A percentile compares a stretch with the other conserved stretches of the same genome.
These are phyloP conservation scores for Pristionchus pacificus DNA, from an alignment of 1,140 invertebrate genomes.

Conservation along the genomic window DNA sequence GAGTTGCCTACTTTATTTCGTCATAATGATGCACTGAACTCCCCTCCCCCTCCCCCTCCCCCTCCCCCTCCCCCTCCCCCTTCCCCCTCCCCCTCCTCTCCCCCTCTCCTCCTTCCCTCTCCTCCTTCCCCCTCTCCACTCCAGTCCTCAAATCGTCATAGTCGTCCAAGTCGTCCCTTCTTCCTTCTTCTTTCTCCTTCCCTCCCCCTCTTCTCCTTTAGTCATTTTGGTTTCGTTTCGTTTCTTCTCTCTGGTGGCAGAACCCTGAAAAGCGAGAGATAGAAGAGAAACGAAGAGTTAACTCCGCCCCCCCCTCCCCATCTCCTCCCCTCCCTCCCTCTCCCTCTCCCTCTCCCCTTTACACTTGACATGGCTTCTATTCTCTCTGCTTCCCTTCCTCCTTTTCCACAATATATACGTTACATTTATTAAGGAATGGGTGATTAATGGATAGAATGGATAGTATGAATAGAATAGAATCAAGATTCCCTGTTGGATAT, in stretches of 20 bases:
- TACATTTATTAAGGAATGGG: background rate
- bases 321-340: slow-evolving; percentile 1
- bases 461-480: background rate
- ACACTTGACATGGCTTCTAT: slow-evolving; percentile 1
- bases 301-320: too few species aligned
- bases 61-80: slow-evolving; percentile 8
- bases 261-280: too few species aligned
- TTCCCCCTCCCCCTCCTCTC: slow-evolving; percentile 8
- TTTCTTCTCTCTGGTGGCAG: too few species aligned
- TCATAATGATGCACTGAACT: too few species aligned
- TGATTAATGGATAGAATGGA: background rate
- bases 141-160: background rate
- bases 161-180: background rate
- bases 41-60: too few species aligned
- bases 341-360: background rate
- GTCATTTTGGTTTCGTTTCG: too few species aligned
- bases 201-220: background rate
- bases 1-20: too few species aligned
- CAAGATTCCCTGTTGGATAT: background rate
- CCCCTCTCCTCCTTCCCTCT: background rate
- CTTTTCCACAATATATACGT: slow-evolving; percentile 4
- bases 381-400: background rate
- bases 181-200: background rate
- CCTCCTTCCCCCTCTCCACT: background rate
- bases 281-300: too few species aligned